Base-by-base conservation (phyloP, 1,140 invertebrate genomes). In the Drosophila tristis region DNA sequence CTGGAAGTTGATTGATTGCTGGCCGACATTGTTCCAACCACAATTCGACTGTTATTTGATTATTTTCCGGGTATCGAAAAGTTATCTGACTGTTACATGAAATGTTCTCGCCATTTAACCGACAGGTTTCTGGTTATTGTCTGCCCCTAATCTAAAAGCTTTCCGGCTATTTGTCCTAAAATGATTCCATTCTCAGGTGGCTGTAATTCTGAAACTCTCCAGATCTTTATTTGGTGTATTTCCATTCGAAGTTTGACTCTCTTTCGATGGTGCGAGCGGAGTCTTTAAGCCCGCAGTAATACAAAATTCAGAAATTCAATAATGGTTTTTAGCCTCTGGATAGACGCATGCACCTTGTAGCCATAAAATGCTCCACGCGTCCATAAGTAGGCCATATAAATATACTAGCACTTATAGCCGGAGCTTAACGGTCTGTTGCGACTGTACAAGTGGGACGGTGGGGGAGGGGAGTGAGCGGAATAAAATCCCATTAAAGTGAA, bases 401-500 rank as follows among this genome's bases (percentile, higher is more conserved):
- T 71, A 70, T 71, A 70, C 67, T 70, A 42, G 64, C 66, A 68
- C 66, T 70, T 70, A 70, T 43, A 35, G 63, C 39, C 13, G 63
- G 25, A 39, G 50, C 43, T 11, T 16, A 47, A 35, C 63, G 65
- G 20, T 45, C 45, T 68, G 63, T 42, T 67, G 39, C 31, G 35
- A 42, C 9, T 43, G 50, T 31, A 50, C 31, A 31, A 11, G 31
- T 2, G 9, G 9, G 3, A 4, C 0, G 35, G 9, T 1, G 11
- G 35, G 29, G 16, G 9, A 16, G 8, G 13, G 31, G 7, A 39
- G 42, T 49, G 39, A n/a, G 58, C 44, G 53, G 60, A 62, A 48
- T 57, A 59, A 87, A 81, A 60, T 67, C 53, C 66, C 79, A 79
- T 87, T 89, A 76, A 82, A 79, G 53, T 66, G 57, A 82, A 29